phyloP scores from a whole-genome alignment of 2,797 vertebrate genomes.

The Pipistrellus nathusii region DNA sequence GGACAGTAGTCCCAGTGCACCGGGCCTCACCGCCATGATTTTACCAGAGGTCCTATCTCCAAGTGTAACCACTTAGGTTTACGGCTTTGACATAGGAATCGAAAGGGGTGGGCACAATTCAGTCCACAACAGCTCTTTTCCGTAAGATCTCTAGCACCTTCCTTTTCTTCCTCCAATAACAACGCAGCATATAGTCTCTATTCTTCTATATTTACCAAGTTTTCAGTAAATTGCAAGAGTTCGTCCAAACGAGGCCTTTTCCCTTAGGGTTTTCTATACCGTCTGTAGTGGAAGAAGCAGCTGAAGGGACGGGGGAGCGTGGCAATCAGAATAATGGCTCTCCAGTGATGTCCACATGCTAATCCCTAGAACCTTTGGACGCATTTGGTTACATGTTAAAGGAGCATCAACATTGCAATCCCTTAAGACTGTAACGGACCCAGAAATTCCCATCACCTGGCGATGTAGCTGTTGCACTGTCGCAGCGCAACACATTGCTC shows the following conservation, averaged over 20 bases:
- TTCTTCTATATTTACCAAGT: neutral
- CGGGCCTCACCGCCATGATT: neutral
- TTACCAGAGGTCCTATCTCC: neutral
- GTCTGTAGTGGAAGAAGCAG: neutral
- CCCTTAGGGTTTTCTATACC: neutral
- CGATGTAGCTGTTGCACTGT: neutral
- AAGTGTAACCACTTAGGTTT: neutral
- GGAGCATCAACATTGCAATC: neutral
- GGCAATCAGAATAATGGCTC: neutral
- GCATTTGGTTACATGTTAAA: neutral
- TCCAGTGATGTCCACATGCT: neutral
- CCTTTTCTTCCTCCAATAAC: neutral
- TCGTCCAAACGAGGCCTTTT: neutral
- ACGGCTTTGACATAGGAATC: neutral
- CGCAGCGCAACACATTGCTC: neutral
- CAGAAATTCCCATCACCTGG: neutral
- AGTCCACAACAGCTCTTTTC: neutral
- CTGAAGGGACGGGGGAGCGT: neutral
- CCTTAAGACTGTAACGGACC: neutral
- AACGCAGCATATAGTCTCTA: neutral
- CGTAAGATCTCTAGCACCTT: neutral
- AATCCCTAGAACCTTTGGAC: neutral
- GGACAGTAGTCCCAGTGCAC: neutral
- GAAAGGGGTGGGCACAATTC: neutral
- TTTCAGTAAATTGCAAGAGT: conserved; percentile 37